These are phyloP conservation scores for Aphrocallistes beatrix DNA, from an alignment of 37 sponge, comb jelly and placozoan species.

Conservation along the genomic window DNA sequence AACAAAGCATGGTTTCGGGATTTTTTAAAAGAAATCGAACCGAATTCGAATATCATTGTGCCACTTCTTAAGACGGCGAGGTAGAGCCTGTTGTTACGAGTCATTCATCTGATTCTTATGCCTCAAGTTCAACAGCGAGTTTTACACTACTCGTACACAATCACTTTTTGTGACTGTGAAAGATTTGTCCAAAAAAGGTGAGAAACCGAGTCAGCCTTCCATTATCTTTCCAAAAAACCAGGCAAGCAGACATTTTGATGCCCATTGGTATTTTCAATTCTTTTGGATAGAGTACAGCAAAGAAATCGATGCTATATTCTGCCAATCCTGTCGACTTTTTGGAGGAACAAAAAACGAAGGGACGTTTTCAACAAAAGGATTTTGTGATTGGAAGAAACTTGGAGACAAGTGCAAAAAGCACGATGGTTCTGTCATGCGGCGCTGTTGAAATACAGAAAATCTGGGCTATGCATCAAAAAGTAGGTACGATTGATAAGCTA, in stretches of 20 bases:
- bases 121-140: background rate
- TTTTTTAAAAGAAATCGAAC: too few relatives aligned
- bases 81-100: too few relatives aligned
- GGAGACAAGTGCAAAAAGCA: background rate
- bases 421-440: background rate
- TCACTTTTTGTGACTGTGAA: background rate
- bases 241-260: background rate
- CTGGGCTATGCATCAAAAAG: background rate
- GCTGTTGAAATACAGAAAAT: background rate
- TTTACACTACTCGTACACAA: background rate
- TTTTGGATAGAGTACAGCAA: background rate
- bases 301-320: background rate
- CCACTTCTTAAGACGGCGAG: too few relatives aligned
- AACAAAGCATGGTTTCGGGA: too few relatives aligned
- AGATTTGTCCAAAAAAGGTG: constrained; percentile 8
- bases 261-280: background rate
- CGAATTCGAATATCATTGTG: too few relatives aligned
- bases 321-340: background rate
- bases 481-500: background rate
- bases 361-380: background rate
- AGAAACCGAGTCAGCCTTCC: background rate
- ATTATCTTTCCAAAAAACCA: background rate
- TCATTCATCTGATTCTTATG: background rate
- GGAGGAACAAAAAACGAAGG: background rate
- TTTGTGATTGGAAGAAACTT: background rate